Evolutionary conservation across 30 jellyfish, hydroid and myxozoan species (phyloP), one percentile per base, ranked within the genome.

Genomic region (Morbakka virulenta): DNA sequence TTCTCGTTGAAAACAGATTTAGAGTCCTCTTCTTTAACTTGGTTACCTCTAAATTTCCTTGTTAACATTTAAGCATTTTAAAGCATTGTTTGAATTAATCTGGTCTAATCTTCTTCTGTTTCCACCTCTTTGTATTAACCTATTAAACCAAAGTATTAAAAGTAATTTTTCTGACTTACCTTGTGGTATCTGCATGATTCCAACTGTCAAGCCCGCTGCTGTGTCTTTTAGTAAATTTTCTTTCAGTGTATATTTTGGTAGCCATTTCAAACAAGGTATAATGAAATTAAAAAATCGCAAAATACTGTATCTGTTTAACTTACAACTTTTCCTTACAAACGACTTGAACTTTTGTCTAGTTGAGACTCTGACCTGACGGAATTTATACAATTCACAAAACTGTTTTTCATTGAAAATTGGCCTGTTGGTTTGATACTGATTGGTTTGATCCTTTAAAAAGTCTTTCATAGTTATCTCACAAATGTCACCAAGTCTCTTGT

Each of bases 121-220:
- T n/a, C n/a, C n/a, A n/a, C n/a, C n/a, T n/a, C n/a, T n/a, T n/a
- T n/a, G n/a, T n/a, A n/a, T n/a, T n/a, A n/a, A n/a, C n/a, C n/a
- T n/a, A n/a, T n/a, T n/a, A n/a, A n/a, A n/a, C n/a, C n/a, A n/a
- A n/a, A n/a, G n/a, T n/a, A n/a, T n/a, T n/a, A n/a, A n/a, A n/a
- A n/a, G n/a, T n/a, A n/a, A n/a, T n/a, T n/a, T n/a, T n/a, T n/a
- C n/a, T n/a, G n/a, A n/a, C 62, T n/a, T 32, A 93, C 99, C 99
- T 93, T 93, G 99, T 2, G 99, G 97, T 36, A 93, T 82, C 53
- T 93, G 99, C 90, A 93, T 71, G 0, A 93, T 78, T 11, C 99
- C 99, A 64, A 93, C 96, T 0, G 99, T 93, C 0, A 93, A 66
- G 2, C 99, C 99, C 9, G 98, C 94, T 34, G 96, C 77, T 52